These are phyloP conservation scores for Glaucidium brasilianum DNA, from an alignment of 2,113 vertebrate genomes.

Conservation along the genomic window DNA sequence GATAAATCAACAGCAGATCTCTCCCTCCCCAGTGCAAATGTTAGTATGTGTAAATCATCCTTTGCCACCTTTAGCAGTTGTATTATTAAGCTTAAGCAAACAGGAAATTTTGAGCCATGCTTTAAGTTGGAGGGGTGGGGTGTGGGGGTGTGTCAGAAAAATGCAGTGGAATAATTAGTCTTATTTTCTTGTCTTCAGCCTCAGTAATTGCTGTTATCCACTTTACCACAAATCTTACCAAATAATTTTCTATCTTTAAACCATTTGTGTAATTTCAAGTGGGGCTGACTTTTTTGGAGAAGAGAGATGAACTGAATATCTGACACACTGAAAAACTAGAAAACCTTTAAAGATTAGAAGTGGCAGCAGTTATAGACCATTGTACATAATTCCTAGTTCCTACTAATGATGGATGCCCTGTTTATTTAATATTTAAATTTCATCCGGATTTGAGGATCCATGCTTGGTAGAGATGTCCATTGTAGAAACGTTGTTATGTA, in stretches of 20 bases:
- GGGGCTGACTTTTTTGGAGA: not conserved
- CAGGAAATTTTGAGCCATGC: not conserved
- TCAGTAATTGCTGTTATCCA: not conserved
- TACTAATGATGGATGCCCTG: not conserved
- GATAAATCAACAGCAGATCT: not conserved
- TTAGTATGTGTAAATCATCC: not conserved
- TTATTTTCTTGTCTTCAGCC: not conserved
- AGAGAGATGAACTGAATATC: not conserved
- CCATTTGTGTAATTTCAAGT: not conserved
- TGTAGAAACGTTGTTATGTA: not conserved
- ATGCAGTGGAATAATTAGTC: not conserved
- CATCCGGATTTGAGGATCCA: not conserved
- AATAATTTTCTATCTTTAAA: not conserved
- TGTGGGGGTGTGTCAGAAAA: not conserved
- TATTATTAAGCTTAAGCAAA: not conserved
- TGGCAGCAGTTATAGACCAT: not conserved
- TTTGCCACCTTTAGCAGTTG: not conserved
- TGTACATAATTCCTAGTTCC: not conserved
- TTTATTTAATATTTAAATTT: not conserved
- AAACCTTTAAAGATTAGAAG: not conserved
- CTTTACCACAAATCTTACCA: not conserved
- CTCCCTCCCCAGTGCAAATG: not conserved
- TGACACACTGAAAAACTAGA: not conserved
- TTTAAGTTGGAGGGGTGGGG: too few relatives aligned
- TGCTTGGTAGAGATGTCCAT: not conserved